phyloP scores from a whole-genome alignment of 1,140 invertebrate species.

The Rhopalosiphum maidis region DNA sequence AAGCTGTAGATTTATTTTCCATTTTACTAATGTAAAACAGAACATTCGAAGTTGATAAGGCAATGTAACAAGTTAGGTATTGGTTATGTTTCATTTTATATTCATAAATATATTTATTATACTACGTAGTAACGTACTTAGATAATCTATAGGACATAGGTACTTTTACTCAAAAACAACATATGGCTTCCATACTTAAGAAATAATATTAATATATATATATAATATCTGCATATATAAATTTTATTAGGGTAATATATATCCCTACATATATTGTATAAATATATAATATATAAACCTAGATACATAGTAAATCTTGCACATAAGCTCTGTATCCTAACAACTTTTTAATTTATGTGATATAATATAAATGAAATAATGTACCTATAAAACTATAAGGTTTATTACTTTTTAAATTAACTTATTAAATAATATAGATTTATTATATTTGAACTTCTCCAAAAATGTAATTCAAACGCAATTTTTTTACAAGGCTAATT shows the following conservation, averaged over 20 bases:
- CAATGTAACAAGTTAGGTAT: neutral
- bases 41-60: neutral
- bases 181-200: neutral
- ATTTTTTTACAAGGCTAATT: constrained; percentile 2
- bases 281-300: neutral
- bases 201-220: neutral
- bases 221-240: too few relatives aligned
- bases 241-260: too few relatives aligned
- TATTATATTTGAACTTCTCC: neutral
- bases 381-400: neutral
- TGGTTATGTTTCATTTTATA: neutral
- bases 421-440: neutral
- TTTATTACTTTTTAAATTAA: neutral
- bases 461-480: neutral
- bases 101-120: neutral
- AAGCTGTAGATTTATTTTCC: neutral
- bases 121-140: neutral
- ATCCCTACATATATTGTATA: too few relatives aligned
- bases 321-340: neutral
- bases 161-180: neutral
- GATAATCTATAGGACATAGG: neutral
- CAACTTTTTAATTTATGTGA: neutral
- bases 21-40: neutral
- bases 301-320: neutral
- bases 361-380: neutral